phyloP scores from a whole-genome alignment of 2,888 invertebrate species.

The Orchesella flavescens region DNA sequence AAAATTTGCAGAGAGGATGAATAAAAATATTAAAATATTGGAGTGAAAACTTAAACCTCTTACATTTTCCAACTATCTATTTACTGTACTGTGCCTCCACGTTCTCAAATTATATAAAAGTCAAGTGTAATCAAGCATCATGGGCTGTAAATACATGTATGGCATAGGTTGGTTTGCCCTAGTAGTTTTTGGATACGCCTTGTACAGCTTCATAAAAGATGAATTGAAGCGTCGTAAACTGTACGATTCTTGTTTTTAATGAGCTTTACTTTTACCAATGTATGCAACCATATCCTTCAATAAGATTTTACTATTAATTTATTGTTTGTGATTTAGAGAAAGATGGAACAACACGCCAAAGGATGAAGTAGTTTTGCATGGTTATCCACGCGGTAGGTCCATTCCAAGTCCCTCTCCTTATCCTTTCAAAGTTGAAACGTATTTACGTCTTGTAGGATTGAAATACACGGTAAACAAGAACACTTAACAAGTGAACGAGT shows the following conservation, averaged over 20 bases:
- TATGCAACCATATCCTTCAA: background rate
- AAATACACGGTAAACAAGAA: conserved; percentile 14
- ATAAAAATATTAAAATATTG: too few species aligned
- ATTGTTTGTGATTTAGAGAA: background rate
- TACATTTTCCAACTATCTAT: too few species aligned
- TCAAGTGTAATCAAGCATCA: background rate
- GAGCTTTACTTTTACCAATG: too few species aligned
- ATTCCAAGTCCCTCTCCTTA: conserved; percentile 21
- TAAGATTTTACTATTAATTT: background rate
- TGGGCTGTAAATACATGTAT: conserved; percentile 17
- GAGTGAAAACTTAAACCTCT: too few species aligned
- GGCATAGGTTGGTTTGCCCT: background rate
- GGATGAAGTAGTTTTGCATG: conserved; percentile 31
- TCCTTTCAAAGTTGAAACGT: conserved; percentile 11
- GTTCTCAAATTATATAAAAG: too few species aligned
- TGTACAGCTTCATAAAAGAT: background rate
- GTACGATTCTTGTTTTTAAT: background rate
- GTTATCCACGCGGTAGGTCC: conserved; percentile 16
- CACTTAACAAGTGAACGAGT: background rate
- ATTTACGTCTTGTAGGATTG: background rate
- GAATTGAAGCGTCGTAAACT: conserved; percentile 8
- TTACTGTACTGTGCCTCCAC: too few species aligned
- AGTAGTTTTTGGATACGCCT: background rate
- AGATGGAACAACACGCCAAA: conserved; percentile 15
- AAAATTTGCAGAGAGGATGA: too few species aligned